phyloP scores from a whole-genome alignment of 2,113 vertebrate genomes.

The Microcebus griseorufus region DNA sequence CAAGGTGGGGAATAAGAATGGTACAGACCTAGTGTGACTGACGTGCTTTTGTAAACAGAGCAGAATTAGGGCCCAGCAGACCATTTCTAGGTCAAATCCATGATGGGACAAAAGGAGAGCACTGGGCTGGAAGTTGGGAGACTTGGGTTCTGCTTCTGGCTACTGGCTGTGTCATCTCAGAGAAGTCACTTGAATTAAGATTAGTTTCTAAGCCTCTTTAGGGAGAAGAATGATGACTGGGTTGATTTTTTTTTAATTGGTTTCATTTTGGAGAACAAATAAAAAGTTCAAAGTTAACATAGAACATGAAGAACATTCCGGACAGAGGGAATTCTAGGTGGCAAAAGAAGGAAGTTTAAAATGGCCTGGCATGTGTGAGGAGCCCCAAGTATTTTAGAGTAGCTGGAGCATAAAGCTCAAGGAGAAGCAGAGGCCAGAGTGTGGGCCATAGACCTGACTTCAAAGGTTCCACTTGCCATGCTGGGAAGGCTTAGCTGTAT shows the following conservation, averaged over 20 bases:
- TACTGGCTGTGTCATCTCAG: not conserved
- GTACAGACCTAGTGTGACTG: not conserved
- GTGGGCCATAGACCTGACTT: not conserved
- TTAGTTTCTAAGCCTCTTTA: not conserved
- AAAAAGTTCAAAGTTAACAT: not conserved
- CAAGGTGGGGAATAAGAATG: not conserved
- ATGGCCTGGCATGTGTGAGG: not conserved
- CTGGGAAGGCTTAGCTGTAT: not conserved
- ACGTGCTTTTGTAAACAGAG: not conserved
- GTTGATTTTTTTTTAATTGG: not conserved
- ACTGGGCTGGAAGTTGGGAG: not conserved
- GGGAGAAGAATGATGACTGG: not conserved
- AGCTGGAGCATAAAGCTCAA: not conserved
- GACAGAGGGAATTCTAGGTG: not conserved
- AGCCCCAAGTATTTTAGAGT: not conserved
- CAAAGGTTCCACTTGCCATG: not conserved
- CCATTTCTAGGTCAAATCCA: not conserved
- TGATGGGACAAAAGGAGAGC: not conserved
- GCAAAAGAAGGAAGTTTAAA: not conserved
- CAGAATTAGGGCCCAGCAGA: not conserved
- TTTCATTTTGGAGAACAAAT: slow-evolving; percentile 35
- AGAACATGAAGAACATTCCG: not conserved
- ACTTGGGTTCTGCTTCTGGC: not conserved
- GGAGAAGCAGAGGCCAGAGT: not conserved
- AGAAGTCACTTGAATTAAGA: slow-evolving; percentile 13